Conservation (phyloP, 1,140 invertebrate species). For the Rhizoglyphus robini region DNA sequence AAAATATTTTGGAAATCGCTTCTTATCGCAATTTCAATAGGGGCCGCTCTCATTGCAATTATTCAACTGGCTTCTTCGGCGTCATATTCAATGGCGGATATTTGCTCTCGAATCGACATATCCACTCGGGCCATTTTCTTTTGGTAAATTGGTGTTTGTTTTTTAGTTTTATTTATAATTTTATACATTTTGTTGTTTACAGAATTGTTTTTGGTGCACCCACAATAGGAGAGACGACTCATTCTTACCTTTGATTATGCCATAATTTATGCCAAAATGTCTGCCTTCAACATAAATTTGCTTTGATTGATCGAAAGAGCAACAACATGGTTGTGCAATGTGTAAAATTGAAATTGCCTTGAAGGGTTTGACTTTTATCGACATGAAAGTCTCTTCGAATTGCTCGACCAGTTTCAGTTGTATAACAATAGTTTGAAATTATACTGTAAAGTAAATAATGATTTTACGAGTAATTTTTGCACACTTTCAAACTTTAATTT, state of each 20-base stretch:
- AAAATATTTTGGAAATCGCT: conserved; percentile 35
- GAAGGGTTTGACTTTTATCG: too few species aligned
- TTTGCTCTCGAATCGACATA: conserved; percentile 48
- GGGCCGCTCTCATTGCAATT: conserved; percentile 62
- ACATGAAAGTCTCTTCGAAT: too few species aligned
- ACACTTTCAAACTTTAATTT: too few species aligned
- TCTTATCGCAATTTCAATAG: conserved; percentile 56
- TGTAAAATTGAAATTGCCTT: too few species aligned
- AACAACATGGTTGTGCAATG: neutral
- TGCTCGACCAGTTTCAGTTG: too few species aligned
- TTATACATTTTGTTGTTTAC: neutral
- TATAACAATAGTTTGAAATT: too few species aligned
- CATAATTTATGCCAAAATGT: conserved; percentile 61
- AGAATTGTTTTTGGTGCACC: conserved; percentile 76
- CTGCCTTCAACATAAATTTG: conserved; percentile 44
- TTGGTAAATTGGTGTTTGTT: conserved; percentile 38
- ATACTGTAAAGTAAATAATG: too few species aligned
- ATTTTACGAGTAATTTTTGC: too few species aligned
- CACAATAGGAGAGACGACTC: conserved; percentile 66
- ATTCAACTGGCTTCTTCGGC: conserved; percentile 60
- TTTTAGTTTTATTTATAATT: neutral
- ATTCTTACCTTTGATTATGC: conserved; percentile 74
- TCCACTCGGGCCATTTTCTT: conserved; percentile 61
- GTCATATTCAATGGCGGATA: conserved; percentile 67
- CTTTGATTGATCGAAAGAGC: conserved; percentile 12